A percentile compares a stretch with the other conserved stretches of the same genome.
Conservation (phyloP, 2,113 vertebrate species). For the Indicator indicator region DNA sequence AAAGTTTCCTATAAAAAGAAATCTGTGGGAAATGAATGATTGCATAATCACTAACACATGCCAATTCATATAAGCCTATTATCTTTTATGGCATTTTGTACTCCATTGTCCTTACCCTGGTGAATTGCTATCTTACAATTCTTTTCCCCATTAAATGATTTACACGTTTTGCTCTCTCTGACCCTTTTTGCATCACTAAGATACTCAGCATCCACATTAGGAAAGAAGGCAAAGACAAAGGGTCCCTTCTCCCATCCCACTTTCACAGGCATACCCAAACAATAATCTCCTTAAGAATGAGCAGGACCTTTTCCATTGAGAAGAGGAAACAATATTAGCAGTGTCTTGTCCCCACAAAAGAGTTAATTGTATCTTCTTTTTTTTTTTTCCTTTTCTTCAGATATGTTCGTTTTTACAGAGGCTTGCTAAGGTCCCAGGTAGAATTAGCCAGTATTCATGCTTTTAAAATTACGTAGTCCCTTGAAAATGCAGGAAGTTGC, state of each 20-base stretch:
- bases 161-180: neutral
- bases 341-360: neutral
- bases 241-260: neutral
- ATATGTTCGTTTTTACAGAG: neutral
- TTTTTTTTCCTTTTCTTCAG: neutral
- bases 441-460: neutral
- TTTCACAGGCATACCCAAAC: neutral
- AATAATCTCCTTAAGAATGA: neutral
- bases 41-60: conserved; percentile 83
- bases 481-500: neutral
- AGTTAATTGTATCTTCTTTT: no score
- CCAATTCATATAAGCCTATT: conserved; percentile 76
- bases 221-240: neutral
- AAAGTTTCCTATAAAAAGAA: conserved; percentile 82
- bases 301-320: neutral
- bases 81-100: conserved; percentile 74
- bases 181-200: neutral
- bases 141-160: conserved; percentile 55
- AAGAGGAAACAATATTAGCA: neutral
- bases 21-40: conserved; percentile 81
- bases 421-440: neutral
- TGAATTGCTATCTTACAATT: conserved; percentile 58
- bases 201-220: neutral
- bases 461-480: neutral
- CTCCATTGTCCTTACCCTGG: conserved; percentile 62